Percentiles rank a stretch among this genome's conserved stretches.
Conservation (phyloP, 2,113 vertebrate species). For the Fulmarus glacialis region DNA sequence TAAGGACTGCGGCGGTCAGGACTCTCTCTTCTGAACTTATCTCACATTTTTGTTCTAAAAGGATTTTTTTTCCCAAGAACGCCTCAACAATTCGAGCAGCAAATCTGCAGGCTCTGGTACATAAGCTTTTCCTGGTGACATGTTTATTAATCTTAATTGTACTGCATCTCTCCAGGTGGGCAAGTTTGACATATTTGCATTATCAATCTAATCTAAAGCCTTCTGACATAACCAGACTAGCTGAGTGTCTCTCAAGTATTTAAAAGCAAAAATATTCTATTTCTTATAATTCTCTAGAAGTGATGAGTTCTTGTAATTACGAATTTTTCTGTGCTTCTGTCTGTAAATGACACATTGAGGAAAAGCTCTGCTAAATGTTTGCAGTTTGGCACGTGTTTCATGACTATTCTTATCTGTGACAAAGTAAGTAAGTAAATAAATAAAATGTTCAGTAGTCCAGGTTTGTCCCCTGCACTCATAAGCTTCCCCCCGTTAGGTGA, state of each 20-base stretch:
- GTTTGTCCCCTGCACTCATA: not conserved
- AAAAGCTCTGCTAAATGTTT: not conserved
- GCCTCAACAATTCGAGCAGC: not conserved
- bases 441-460: not conserved
- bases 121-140: constrained; percentile 12
- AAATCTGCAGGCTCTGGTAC: constrained; percentile 6
- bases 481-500: not conserved
- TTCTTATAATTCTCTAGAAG: not conserved
- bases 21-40: not conserved
- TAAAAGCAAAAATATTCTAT: not conserved
- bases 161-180: constrained; percentile 46
- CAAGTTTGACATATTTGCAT: not conserved
- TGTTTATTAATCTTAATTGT: constrained; percentile 67
- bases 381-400: not conserved
- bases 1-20: not conserved
- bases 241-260: not conserved
- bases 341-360: not conserved
- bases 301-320: not conserved
- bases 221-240: not conserved
- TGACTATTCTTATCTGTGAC: not conserved
- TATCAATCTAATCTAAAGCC: constrained; percentile 29
- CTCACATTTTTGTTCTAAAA: not conserved
- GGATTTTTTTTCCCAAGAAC: not conserved
- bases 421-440: not conserved
- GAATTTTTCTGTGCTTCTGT: not conserved